Conservation (phyloP, 2,113 vertebrate genomes). For the Laterallus jamaicensis region DNA sequence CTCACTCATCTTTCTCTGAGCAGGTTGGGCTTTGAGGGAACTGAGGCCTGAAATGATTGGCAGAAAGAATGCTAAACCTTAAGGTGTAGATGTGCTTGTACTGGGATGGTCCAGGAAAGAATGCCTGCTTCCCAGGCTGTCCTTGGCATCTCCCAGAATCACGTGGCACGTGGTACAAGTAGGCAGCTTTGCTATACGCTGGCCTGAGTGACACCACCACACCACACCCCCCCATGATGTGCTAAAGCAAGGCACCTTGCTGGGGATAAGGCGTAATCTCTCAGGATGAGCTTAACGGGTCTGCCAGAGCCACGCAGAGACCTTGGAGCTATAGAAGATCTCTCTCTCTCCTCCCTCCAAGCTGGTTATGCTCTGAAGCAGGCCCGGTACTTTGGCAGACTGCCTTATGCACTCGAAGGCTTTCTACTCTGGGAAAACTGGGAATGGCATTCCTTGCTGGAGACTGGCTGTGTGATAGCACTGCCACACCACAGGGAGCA, state of each 20-base stretch:
- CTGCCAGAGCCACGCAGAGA: not conserved
- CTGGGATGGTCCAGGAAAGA: not conserved
- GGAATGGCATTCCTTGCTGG: not conserved
- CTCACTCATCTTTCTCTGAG: not conserved
- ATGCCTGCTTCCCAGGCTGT: fast-evolving
- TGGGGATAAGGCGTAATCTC: not conserved
- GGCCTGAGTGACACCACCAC: not conserved
- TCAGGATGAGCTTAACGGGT: not conserved
- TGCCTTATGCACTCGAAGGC: not conserved
- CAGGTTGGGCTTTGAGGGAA: not conserved
- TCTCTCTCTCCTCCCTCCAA: not conserved
- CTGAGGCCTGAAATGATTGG: not conserved
- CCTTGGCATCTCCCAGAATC: not conserved
- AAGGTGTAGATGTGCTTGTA: not conserved
- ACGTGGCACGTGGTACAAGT: not conserved
- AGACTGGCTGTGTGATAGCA: fast-evolving
- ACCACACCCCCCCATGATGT: not conserved
- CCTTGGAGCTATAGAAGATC: not conserved
- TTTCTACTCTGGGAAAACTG: not conserved
- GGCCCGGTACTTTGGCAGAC: not conserved
- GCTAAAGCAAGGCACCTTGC: not conserved
- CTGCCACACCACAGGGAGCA: not conserved
- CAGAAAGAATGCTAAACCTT: not conserved
- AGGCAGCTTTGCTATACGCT: not conserved
- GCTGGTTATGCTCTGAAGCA: not conserved